These are phyloP conservation scores for Diprion similis DNA, from an alignment of 1,140 invertebrate genomes.

Conservation along the genomic window DNA sequence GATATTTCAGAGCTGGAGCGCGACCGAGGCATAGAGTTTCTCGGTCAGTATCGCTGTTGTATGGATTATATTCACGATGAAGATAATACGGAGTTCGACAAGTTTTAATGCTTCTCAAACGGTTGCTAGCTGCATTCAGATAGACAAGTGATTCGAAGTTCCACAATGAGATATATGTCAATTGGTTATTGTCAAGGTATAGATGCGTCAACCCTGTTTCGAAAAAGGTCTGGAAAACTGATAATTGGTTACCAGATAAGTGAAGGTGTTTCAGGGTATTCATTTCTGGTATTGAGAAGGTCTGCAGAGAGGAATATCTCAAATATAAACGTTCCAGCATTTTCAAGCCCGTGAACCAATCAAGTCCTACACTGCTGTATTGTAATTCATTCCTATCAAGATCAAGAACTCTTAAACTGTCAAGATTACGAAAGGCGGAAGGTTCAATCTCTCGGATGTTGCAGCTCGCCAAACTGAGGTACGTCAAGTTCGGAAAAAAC, in stretches of 20 bases:
- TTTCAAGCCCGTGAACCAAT: not conserved
- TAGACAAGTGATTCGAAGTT: not conserved
- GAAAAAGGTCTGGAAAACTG: not conserved
- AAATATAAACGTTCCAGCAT: not conserved
- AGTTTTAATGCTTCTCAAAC: no score
- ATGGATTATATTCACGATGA: no score
- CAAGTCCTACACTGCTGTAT: not conserved
- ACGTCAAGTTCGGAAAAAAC: not conserved
- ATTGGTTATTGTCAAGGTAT: not conserved
- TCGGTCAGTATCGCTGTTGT: no score
- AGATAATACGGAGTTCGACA: no score
- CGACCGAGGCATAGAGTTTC: not conserved
- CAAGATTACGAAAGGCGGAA: not conserved
- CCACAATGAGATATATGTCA: not conserved
- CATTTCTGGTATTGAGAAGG: not conserved
- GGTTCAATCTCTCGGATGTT: not conserved
- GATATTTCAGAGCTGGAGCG: not conserved
- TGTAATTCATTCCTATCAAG: not conserved
- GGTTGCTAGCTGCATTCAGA: not conserved
- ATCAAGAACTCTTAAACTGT: not conserved
- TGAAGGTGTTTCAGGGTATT: not conserved
- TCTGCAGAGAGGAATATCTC: not conserved
- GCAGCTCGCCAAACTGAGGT: not conserved
- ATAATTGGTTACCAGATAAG: not conserved
- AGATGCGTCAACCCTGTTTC: not conserved